Conservation (phyloP, 2,888 invertebrate species). For the Eupithecia subumbrata region DNA sequence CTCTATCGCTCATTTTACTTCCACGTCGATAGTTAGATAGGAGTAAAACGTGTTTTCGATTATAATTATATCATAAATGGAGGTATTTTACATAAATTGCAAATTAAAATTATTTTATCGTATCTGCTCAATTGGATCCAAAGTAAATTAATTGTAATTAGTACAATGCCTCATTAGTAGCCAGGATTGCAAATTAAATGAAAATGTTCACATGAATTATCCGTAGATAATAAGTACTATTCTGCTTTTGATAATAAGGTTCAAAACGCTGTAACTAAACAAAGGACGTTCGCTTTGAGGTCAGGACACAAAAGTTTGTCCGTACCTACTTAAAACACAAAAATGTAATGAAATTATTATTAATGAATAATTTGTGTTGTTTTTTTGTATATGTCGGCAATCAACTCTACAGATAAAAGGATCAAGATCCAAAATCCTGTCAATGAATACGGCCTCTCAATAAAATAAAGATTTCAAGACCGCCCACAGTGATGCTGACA, state of each 20-base stretch:
- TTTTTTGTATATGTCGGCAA: background rate
- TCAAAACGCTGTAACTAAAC: background rate
- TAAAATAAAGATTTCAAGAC: conserved; percentile 61
- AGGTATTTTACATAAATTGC: conserved; percentile 22
- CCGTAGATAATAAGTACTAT: conserved; percentile 14
- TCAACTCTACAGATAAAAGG: background rate
- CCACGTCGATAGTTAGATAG: background rate
- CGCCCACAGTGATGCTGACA: conserved; percentile 56
- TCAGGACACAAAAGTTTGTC: background rate
- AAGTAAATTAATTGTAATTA: conserved; percentile 61
- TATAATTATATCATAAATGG: conserved; percentile 19
- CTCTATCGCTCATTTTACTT: background rate
- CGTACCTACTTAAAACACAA: background rate
- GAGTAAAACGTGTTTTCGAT: conserved; percentile 8
- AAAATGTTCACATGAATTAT: conserved; percentile 41
- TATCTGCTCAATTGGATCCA: conserved; percentile 46
- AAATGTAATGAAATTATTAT: background rate
- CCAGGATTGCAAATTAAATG: conserved; percentile 52
- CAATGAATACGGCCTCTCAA: conserved; percentile 45
- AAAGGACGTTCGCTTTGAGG: background rate
- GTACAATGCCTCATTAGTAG: conserved; percentile 55
- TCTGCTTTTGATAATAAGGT: background rate
- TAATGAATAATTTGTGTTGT: background rate
- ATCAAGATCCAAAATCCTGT: conserved; percentile 54
- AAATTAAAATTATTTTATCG: conserved; percentile 45